phyloP scores from a whole-genome alignment of 1,140 invertebrate species.

The Psix sp. region DNA sequence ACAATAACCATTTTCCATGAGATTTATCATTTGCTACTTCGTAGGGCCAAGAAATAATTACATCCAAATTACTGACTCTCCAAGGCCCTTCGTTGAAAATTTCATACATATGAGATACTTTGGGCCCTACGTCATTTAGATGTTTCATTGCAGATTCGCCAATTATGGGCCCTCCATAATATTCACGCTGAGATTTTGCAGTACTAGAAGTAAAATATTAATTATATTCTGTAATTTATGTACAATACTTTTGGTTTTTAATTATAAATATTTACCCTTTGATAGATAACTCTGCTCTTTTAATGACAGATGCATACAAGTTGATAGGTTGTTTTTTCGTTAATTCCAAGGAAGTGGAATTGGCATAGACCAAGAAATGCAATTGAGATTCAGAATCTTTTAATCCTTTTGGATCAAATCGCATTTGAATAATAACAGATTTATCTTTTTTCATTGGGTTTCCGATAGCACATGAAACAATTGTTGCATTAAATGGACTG shows the following conservation, averaged over 20 bases:
- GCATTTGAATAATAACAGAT: slow-evolving; percentile 80
- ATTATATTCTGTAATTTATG: slow-evolving; percentile 1
- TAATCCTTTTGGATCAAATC: slow-evolving; percentile 87
- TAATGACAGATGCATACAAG: slow-evolving; percentile 84
- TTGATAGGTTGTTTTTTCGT: slow-evolving; percentile 78
- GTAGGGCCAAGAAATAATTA: slow-evolving; percentile 93
- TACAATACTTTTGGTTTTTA: slow-evolving; percentile 3
- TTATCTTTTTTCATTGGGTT: slow-evolving; percentile 89
- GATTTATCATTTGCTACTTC: slow-evolving; percentile 87
- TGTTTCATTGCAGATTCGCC: slow-evolving; percentile 89
- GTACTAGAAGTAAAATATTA: slow-evolving; percentile 65
- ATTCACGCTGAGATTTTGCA: slow-evolving; percentile 79
- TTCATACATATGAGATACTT: slow-evolving; percentile 90
- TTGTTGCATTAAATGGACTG: slow-evolving; percentile 84
- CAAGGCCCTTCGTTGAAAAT: slow-evolving; percentile 93
- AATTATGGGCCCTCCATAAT: slow-evolving; percentile 89
- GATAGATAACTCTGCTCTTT: slow-evolving; percentile 88
- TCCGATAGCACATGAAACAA: slow-evolving; percentile 88
- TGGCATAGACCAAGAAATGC: slow-evolving; percentile 85
- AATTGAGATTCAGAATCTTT: slow-evolving; percentile 84
- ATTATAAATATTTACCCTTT: slow-evolving; percentile 81
- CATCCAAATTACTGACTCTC: slow-evolving; percentile 85
- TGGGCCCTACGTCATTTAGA: slow-evolving; percentile 90
- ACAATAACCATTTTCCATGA: slow-evolving; percentile 93
- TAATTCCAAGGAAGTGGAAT: slow-evolving; percentile 90